phyloP scores from a whole-genome alignment of 2,888 invertebrate genomes.

The Eupithecia exiguata region DNA sequence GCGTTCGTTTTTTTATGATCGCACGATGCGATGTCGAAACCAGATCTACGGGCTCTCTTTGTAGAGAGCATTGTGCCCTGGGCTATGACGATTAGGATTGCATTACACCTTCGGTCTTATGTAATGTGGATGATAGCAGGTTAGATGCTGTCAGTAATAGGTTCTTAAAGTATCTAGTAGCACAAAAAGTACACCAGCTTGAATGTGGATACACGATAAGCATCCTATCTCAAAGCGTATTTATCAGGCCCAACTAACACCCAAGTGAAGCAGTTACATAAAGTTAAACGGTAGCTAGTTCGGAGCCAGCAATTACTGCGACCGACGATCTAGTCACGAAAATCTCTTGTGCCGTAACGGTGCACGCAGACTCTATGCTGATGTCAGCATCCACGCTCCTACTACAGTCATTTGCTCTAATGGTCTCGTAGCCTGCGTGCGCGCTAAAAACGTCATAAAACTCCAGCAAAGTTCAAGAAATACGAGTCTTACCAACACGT shows the following conservation, averaged over 20 bases:
- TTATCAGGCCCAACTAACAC: slow-evolving; percentile 9
- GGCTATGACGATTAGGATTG: slow-evolving; percentile 54
- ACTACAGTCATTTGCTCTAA: slow-evolving; percentile 71
- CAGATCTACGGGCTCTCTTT: slow-evolving; percentile 57
- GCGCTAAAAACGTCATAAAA: slow-evolving; percentile 43
- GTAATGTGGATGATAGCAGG: slow-evolving; percentile 17
- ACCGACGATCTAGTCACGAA: slow-evolving; percentile 66
- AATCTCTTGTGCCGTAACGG: slow-evolving; percentile 64
- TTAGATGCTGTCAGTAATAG: not conserved
- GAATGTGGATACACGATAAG: not conserved
- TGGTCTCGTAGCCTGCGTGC: slow-evolving; percentile 55
- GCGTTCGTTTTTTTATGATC: slow-evolving; percentile 64
- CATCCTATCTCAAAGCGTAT: slow-evolving; percentile 1
- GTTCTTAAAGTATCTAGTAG: not conserved
- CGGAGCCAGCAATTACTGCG: slow-evolving; percentile 56
- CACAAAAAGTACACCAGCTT: not conserved
- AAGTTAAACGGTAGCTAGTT: slow-evolving; percentile 36
- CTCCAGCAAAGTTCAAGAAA: slow-evolving; percentile 35
- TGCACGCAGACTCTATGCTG: slow-evolving; percentile 58
- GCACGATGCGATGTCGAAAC: slow-evolving; percentile 69
- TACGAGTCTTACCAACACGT: slow-evolving; percentile 41
- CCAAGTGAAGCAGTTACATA: slow-evolving; percentile 18
- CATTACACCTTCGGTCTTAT: slow-evolving; percentile 42
- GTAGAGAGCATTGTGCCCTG: slow-evolving; percentile 48
- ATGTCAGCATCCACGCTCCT: slow-evolving; percentile 60